phyloP scores from a whole-genome alignment of 2,797 vertebrate species.

The Pagetopsis macropterus region DNA sequence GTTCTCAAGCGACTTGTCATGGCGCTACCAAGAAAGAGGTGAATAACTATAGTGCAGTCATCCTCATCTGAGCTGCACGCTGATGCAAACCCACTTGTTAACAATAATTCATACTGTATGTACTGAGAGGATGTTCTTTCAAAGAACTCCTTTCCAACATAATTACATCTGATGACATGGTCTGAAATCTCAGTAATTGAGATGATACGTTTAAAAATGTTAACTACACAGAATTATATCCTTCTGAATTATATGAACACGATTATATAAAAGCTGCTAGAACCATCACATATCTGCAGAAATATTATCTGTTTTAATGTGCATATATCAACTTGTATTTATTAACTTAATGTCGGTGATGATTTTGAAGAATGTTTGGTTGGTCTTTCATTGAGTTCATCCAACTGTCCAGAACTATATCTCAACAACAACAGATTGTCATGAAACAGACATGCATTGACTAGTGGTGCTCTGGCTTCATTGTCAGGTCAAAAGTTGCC shows the following conservation, averaged over 20 bases:
- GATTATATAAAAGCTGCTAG: slow-evolving; percentile 1
- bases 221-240: slow-evolving; percentile 8
- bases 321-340: neutral
- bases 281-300: slow-evolving; percentile 10
- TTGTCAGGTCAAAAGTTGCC: slow-evolving; percentile 5
- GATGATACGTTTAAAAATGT: slow-evolving; percentile 6
- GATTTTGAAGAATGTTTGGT: neutral
- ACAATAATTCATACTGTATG: slow-evolving; percentile 18
- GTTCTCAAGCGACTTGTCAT: slow-evolving; percentile 1
- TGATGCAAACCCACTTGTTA: slow-evolving; percentile 29
- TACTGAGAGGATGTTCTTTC: slow-evolving; percentile 6
- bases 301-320: neutral
- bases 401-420: slow-evolving; percentile 9
- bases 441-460: slow-evolving; percentile 7
- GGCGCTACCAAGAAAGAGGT: slow-evolving; percentile 18
- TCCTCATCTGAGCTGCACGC: slow-evolving; percentile 21
- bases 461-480: neutral
- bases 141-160: slow-evolving; percentile 15
- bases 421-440: neutral
- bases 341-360: neutral
- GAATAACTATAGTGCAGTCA: slow-evolving; percentile 13
- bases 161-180: slow-evolving; percentile 33
- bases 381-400: neutral
- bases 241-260: neutral
- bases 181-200: slow-evolving; percentile 18